Evolutionary conservation across 2,797 vertebrate species (phyloP).

Genomic region (Melopsittacus undulatus): DNA sequence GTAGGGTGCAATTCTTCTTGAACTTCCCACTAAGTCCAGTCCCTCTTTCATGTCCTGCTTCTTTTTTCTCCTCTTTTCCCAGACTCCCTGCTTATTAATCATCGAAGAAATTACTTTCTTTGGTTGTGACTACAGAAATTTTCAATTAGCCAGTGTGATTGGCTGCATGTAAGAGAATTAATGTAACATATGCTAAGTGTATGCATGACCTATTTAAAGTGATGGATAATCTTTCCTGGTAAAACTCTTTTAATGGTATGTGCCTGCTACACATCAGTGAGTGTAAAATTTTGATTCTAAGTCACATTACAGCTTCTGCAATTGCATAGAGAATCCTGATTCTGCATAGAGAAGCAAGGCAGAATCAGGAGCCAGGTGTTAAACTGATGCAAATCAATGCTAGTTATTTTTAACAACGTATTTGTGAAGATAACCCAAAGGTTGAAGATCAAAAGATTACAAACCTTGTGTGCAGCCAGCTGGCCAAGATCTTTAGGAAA

Average conservation of each 20-base stretch:
- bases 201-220: constrained; percentile 68
- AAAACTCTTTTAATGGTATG: constrained; percentile 24
- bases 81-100: background rate
- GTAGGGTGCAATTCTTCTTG: too few species aligned
- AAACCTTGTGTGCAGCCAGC: background rate
- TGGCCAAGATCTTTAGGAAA: background rate
- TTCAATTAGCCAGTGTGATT: background rate
- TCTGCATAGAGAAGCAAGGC: background rate
- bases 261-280: constrained; percentile 15
- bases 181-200: constrained; percentile 56
- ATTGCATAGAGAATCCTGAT: background rate
- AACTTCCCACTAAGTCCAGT: background rate
- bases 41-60: background rate
- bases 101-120: background rate
- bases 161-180: constrained; percentile 31
- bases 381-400: background rate
- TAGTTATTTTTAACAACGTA: background rate
- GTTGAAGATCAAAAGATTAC: background rate
- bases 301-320: background rate
- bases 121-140: background rate
- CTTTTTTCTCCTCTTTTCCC: background rate
- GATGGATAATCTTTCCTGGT: constrained; percentile 41
- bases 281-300: constrained; percentile 43
- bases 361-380: background rate
- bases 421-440: background rate